Evolutionary conservation across 2,888 invertebrate genomes (phyloP).

Genomic region (Pterobdella sp.): DNA sequence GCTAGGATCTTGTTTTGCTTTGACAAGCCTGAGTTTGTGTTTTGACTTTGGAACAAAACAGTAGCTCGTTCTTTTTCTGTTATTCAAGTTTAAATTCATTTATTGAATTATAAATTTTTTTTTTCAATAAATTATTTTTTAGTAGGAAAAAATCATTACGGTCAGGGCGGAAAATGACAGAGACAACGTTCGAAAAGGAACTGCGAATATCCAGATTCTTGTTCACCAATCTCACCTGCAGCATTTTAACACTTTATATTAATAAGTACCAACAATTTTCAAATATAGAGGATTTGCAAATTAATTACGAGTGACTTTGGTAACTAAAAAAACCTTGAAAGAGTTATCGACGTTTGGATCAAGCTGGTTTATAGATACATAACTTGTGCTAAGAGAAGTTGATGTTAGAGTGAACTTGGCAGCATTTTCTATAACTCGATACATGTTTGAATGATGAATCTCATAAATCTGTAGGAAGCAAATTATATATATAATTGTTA

Average conservation of each 20-base stretch:
- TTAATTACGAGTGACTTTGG: too few species aligned
- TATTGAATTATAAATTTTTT: neutral
- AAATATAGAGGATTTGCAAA: too few species aligned
- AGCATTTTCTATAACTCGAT: neutral
- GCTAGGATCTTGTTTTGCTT: slow-evolving; percentile 40
- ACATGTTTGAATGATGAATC: neutral
- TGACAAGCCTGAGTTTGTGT: neutral
- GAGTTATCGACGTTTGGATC: neutral
- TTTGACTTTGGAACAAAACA: neutral
- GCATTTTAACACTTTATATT: too few species aligned
- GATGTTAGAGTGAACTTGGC: neutral
- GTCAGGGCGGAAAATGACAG: slow-evolving; percentile 1
- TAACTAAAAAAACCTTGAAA: slow-evolving; percentile 2
- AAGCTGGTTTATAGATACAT: neutral
- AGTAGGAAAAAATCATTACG: neutral
- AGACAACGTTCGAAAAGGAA: slow-evolving; percentile 20
- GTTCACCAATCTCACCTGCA: slow-evolving; percentile 18
- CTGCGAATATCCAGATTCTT: neutral
- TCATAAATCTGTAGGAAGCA: neutral
- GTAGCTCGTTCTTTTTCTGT: neutral
- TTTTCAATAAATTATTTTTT: neutral
- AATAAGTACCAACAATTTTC: too few species aligned
- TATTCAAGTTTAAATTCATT: slow-evolving; percentile 1
- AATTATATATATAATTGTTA: neutral
- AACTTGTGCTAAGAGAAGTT: neutral